These are phyloP conservation scores for Spodoptera litura DNA, from an alignment of 1,140 invertebrate genomes.

Conservation along the genomic window DNA sequence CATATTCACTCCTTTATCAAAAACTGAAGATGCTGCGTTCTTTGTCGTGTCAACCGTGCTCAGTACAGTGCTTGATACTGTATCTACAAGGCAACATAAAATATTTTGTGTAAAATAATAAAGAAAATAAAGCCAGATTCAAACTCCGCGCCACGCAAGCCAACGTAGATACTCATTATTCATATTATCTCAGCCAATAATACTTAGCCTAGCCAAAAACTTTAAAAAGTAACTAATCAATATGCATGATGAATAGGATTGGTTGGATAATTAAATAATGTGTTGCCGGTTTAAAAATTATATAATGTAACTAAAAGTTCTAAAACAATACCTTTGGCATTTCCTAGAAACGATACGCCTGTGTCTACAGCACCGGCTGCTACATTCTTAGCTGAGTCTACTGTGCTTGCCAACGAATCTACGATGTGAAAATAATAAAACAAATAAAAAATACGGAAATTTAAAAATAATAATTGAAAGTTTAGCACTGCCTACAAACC, in stretches of 20 bases:
- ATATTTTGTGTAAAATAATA: slow-evolving; percentile 37
- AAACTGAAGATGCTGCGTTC: slow-evolving; percentile 52
- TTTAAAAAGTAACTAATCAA: too few relatives aligned
- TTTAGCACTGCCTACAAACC: slow-evolving; percentile 61
- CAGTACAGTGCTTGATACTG: slow-evolving; percentile 55
- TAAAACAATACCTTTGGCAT: slow-evolving; percentile 63
- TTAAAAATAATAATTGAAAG: background rate
- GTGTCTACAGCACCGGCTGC: slow-evolving; percentile 59
- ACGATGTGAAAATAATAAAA: slow-evolving; percentile 47
- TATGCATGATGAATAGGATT: too few relatives aligned
- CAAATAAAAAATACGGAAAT: slow-evolving; percentile 38
- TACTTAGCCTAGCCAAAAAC: too few relatives aligned
- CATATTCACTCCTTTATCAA: slow-evolving; percentile 54
- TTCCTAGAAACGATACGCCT: slow-evolving; percentile 55
- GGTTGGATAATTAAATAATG: too few relatives aligned
- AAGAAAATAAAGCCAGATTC: slow-evolving; percentile 25
- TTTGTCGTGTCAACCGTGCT: slow-evolving; percentile 61
- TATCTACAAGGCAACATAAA: slow-evolving; percentile 57
- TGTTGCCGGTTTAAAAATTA: too few relatives aligned
- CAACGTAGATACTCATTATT: too few relatives aligned
- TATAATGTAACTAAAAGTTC: background rate
- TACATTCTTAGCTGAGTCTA: slow-evolving; percentile 64
- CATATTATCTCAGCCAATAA: too few relatives aligned
- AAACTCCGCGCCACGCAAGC: background rate
- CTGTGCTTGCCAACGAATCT: slow-evolving; percentile 61